phyloP scores from a whole-genome alignment of 2,888 invertebrate genomes.

The Eupeodes luniger region DNA sequence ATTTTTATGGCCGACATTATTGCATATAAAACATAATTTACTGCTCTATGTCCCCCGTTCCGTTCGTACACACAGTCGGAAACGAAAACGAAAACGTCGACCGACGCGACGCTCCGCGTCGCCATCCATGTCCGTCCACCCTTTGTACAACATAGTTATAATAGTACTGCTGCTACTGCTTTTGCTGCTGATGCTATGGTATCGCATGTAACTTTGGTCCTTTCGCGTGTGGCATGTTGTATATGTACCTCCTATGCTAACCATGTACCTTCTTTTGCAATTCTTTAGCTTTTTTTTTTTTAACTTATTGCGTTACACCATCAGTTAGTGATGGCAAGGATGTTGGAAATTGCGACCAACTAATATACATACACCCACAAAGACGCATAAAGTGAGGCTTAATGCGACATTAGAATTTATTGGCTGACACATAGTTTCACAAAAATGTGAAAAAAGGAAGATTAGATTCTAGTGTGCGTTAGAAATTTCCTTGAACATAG shows the following conservation, averaged over 20 bases:
- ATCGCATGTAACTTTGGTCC: slow-evolving; percentile 59
- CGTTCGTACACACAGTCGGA: slow-evolving; percentile 24
- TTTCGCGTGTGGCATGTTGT: slow-evolving; percentile 54
- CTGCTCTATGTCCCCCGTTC: slow-evolving; percentile 79
- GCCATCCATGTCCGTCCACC: slow-evolving; percentile 58
- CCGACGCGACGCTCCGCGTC: background rate
- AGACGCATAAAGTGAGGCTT: slow-evolving; percentile 57
- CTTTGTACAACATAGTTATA: slow-evolving; percentile 33
- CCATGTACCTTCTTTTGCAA: slow-evolving; percentile 39
- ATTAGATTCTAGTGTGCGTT: slow-evolving; percentile 5
- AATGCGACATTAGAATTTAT: slow-evolving; percentile 73
- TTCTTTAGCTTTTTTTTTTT: slow-evolving; percentile 15
- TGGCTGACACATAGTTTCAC: slow-evolving; percentile 62
- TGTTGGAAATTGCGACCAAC: slow-evolving; percentile 53
- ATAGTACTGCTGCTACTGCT: background rate
- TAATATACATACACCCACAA: slow-evolving; percentile 29
- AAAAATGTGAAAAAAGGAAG: slow-evolving; percentile 5
- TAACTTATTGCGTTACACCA: slow-evolving; percentile 44
- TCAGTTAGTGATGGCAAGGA: slow-evolving; percentile 46
- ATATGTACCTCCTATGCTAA: background rate
- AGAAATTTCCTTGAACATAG: slow-evolving; percentile 24
- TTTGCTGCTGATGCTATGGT: slow-evolving; percentile 43
- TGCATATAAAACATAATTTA: slow-evolving; percentile 85
- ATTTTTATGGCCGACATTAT: slow-evolving; percentile 85
- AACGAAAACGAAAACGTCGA: background rate